Percentiles rank a stretch among this genome's conserved stretches.
These are phyloP conservation scores for Stegodyphus dumicola DNA, from an alignment of 1,140 invertebrate genomes.

Conservation along the genomic window DNA sequence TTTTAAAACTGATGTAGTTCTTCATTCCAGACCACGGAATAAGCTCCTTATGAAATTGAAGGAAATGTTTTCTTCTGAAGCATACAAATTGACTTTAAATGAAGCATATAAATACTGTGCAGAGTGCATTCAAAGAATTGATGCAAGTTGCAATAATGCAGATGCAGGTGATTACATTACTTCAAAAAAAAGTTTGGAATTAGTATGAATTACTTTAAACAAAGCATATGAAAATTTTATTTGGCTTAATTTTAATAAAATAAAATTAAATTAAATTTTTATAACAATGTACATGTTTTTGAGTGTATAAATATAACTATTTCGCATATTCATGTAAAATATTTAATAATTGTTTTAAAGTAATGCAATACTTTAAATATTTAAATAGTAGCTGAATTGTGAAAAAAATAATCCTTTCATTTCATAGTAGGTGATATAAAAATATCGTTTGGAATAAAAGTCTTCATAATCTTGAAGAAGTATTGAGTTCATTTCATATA, in stretches of 20 bases:
- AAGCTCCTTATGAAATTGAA: neutral
- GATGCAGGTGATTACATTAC: neutral
- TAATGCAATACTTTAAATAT: no score
- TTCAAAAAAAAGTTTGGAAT: neutral
- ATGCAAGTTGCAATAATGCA: neutral
- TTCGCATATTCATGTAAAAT: neutral
- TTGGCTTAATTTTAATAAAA: no score
- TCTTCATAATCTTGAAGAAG: no score
- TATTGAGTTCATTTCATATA: no score
- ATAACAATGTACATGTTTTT: neutral
- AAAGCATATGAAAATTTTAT: neutral
- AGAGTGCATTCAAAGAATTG: neutral
- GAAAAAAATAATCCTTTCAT: no score
- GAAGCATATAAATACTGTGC: constrained; percentile 3
- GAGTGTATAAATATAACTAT: no score
- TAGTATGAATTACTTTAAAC: neutral
- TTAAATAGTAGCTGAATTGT: no score
- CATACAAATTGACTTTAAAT: neutral
- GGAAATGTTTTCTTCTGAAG: neutral
- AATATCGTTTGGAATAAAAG: no score
- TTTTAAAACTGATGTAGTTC: constrained; percentile 14
- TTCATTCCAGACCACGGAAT: constrained; percentile 11
- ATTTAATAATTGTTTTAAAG: no score
- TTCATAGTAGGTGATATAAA: no score
- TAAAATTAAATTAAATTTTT: neutral